Conservation (phyloP, 2,888 invertebrate genomes). For the Athripsodes cinereus region DNA sequence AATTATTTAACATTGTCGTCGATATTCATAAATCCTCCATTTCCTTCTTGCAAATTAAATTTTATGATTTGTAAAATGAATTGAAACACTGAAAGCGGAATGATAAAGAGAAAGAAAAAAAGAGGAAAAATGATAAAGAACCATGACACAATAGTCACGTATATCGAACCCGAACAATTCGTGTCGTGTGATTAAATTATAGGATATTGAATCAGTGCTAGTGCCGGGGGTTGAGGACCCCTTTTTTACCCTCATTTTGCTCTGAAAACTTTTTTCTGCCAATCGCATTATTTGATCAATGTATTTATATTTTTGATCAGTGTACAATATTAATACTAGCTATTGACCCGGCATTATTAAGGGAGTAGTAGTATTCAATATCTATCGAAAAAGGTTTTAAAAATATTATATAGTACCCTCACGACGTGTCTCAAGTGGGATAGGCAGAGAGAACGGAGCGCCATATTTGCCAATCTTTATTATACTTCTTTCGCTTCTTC, state of each 20-base stretch:
- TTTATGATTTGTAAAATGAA: conserved; percentile 2
- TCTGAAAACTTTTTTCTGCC: too few species aligned
- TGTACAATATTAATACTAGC: too few species aligned
- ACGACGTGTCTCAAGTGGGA: too few species aligned
- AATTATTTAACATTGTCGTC: not conserved
- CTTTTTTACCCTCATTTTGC: not conserved
- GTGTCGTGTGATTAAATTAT: not conserved
- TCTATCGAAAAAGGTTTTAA: too few species aligned
- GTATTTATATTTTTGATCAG: too few species aligned
- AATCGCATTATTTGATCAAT: too few species aligned
- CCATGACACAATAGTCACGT: not conserved
- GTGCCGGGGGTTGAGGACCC: not conserved
- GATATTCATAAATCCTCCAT: not conserved
- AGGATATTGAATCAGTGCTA: not conserved
- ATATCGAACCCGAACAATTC: not conserved
- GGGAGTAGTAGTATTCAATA: too few species aligned
- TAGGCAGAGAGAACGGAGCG: too few species aligned
- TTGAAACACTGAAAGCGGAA: not conserved
- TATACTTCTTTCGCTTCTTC: too few species aligned
- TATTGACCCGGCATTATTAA: too few species aligned
- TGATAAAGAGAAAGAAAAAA: not conserved
- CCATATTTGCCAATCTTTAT: too few species aligned
- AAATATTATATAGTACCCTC: too few species aligned
- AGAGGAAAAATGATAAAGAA: not conserved
- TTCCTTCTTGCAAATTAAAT: not conserved